Percentiles rank a stretch among this genome's conserved stretches.
These are phyloP conservation scores for Collichthys lucidus DNA, from an alignment of 2,113 vertebrate genomes.

Conservation along the genomic window DNA sequence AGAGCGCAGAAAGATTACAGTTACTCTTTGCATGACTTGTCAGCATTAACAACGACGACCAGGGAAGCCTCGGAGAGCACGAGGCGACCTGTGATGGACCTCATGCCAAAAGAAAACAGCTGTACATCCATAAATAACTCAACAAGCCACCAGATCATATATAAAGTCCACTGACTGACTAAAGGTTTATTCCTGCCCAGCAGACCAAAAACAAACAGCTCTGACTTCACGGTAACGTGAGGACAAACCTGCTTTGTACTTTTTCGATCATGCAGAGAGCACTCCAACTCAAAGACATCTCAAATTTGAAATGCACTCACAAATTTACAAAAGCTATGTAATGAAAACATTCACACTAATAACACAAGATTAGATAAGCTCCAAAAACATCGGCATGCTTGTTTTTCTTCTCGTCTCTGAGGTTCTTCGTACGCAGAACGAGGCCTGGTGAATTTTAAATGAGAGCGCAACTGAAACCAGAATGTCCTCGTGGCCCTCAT, in stretches of 20 bases:
- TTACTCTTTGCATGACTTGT: neutral
- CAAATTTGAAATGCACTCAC: neutral
- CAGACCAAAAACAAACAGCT: neutral
- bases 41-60: neutral
- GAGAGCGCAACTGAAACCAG: slow-evolving; percentile 2
- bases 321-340: slow-evolving; percentile 25
- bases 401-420: slow-evolving; percentile 19
- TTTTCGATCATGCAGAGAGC: neutral
- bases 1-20: neutral
- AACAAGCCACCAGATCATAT: too few relatives aligned
- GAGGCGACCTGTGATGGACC: neutral
- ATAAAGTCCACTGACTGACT: too few relatives aligned
- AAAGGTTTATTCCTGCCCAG: neutral
- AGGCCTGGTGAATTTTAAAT: slow-evolving; percentile 29
- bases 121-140: too few relatives aligned
- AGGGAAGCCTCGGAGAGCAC: neutral
- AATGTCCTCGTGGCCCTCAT: slow-evolving; percentile 6
- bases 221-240: neutral
- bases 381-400: slow-evolving; percentile 33
- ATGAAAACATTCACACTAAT: slow-evolving; percentile 26
- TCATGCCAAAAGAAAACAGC: neutral
- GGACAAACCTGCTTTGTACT: neutral
- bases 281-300: neutral
- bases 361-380: slow-evolving; percentile 42
- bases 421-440: slow-evolving; percentile 49